These are phyloP conservation scores for Heliothis peltigera DNA, from an alignment of 2,888 invertebrate genomes.

Conservation along the genomic window DNA sequence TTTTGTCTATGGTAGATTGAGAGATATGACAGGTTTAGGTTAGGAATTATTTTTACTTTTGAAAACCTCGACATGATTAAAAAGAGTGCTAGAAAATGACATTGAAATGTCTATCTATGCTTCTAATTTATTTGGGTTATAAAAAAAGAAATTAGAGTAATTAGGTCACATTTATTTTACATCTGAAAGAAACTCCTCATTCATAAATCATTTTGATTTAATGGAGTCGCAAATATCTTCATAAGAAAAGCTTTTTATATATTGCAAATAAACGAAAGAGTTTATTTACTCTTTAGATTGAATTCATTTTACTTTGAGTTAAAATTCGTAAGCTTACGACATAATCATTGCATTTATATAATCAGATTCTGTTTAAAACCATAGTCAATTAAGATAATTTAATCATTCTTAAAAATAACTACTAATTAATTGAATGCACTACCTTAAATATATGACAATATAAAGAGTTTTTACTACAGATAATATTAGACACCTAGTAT, in stretches of 20 bases:
- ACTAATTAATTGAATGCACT: not conserved
- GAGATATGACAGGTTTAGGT: conserved; percentile 1
- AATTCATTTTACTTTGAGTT: not conserved
- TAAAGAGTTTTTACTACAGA: conserved; percentile 11
- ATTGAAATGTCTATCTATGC: conserved; percentile 36
- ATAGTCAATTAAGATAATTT: not conserved
- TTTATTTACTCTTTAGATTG: not conserved
- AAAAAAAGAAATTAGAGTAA: conserved; percentile 31
- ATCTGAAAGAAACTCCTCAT: conserved; percentile 23
- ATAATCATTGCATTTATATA: not conserved
- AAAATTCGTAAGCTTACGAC: not conserved
- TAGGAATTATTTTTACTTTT: conserved; percentile 9
- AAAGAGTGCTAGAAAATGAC: conserved; percentile 11
- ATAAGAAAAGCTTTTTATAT: conserved; percentile 6
- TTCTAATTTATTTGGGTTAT: conserved; percentile 27
- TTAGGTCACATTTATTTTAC: conserved; percentile 18
- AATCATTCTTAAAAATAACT: conserved; percentile 9
- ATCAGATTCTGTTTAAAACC: too few species aligned
- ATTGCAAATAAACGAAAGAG: conserved; percentile 5
- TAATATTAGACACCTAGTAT: not conserved
- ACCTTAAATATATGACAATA: conserved; percentile 16
- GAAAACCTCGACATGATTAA: not conserved
- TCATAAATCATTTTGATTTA: conserved; percentile 25
- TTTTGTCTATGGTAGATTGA: conserved; percentile 13
- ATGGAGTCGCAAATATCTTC: conserved; percentile 1